Evolutionary conservation across 2,797 vertebrate genomes (phyloP), one percentile per base, ranked within the genome.

Genomic region (Poecilia wingei): DNA sequence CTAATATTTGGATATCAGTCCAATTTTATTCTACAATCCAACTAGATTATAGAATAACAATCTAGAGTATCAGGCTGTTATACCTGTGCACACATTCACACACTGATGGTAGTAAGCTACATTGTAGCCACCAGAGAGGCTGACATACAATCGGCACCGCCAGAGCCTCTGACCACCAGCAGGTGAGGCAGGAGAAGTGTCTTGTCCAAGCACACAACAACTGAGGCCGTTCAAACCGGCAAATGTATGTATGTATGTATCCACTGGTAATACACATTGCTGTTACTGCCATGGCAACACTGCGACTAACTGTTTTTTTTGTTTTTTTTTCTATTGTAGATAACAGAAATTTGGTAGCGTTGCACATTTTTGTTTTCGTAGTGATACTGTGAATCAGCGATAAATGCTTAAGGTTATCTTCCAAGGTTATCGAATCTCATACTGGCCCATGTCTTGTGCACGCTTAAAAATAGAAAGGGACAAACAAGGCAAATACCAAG

Each of bases 391-490:
- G 20, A 68, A 39, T 25, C 9, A 12, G 20, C 10, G 20, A 68
- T 68, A 68, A 41, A 22, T 41, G 22, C 36, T 68, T 20, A 68
- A 68, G 36, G 36, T 41, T 68, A 68, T 39, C 33, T 39, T 68
- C 20, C 64, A 41, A 41, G 36, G 39, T 69, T 69, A 68, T 41
- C 22, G 14, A 69, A 14, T 45, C 66, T 69, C 39, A 14, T 69
- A n/a, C 66, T 2, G 22, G 25, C 36, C 22, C 66, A n/a, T 43
- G 39, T 45, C 12, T n/a, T 43, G 70, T 25, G 33, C 4, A 41
- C 66, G 68, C 77, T 80, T 73, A 84, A 77, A 86, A 82, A 85
- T 43, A 79, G 74, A 72, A n/a, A 41, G 57, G 86, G 72, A 82
- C 28, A 81, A 81, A 84, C 76, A 69, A 51, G 71, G 66, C 10